phyloP scores from a whole-genome alignment of 2,797 vertebrate genomes.

The Neosilurus mollespiculum region DNA sequence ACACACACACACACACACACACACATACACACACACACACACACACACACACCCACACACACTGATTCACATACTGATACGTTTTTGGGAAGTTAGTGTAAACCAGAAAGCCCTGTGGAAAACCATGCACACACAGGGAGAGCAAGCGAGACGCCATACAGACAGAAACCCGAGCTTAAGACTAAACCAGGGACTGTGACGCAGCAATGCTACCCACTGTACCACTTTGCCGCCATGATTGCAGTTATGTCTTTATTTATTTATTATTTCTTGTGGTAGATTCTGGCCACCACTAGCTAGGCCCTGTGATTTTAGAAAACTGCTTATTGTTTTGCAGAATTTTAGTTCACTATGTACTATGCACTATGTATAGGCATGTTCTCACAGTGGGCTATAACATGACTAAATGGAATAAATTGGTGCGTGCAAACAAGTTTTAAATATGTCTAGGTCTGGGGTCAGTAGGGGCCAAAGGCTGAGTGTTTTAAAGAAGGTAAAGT shows the following conservation, averaged over 20 bases:
- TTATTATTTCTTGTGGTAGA: slow-evolving; percentile 10
- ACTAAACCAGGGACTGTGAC: background rate
- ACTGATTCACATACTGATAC: background rate
- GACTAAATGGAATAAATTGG: background rate
- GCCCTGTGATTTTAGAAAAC: background rate
- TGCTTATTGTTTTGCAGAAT: background rate
- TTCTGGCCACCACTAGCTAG: background rate
- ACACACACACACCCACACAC: too few species aligned
- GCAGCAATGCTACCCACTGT: background rate
- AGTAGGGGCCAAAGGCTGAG: background rate
- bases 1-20: background rate
- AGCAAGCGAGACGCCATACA: background rate
- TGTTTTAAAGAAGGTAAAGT: background rate
- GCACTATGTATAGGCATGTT: background rate
- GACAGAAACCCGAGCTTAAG: background rate
- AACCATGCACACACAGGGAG: background rate
- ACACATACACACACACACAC: background rate
- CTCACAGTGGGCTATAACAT: background rate
- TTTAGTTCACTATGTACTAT: background rate
- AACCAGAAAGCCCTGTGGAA: background rate
- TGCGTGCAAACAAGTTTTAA: background rate
- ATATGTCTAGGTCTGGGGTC: background rate
- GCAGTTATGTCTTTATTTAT: background rate
- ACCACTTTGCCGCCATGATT: background rate
- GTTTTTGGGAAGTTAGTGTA: background rate